Evolutionary conservation across 1,140 invertebrate genomes (phyloP).

Genomic region (Drosophila punjabiensis): DNA sequence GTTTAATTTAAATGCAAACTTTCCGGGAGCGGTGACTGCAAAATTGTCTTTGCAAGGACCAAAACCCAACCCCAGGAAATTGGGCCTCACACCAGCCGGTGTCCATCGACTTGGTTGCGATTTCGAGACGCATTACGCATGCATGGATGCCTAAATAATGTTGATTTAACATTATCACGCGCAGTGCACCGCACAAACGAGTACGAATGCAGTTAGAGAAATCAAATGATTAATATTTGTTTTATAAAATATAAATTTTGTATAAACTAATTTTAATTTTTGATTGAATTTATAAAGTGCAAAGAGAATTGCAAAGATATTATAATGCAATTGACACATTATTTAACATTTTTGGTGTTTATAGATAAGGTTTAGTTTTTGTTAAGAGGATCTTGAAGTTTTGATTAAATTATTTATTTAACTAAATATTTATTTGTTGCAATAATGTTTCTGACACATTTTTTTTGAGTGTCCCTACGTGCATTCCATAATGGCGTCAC

Average conservation of each 20-base stretch:
- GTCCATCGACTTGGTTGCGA: conserved; percentile 53
- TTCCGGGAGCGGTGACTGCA: conserved; percentile 49
- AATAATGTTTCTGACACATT: background rate
- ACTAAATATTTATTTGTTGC: background rate
- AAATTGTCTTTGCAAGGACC: conserved; percentile 70
- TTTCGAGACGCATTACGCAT: conserved; percentile 84
- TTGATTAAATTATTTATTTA: background rate
- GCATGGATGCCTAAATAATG: conserved; percentile 84
- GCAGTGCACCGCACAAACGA: conserved; percentile 23
- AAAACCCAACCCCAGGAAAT: background rate
- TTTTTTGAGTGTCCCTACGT: conserved; percentile 17
- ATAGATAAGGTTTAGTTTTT: too few species aligned
- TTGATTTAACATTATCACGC: conserved; percentile 84
- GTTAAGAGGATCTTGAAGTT: too few species aligned
- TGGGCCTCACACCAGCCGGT: conserved; percentile 4
- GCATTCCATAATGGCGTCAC: conserved; percentile 35
- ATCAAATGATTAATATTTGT: background rate
- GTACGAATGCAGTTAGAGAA: background rate
- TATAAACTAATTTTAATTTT: too few species aligned
- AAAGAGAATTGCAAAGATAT: background rate
- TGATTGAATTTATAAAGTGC: background rate
- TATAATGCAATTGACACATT: too few species aligned
- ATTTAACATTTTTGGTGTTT: background rate
- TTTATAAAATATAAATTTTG: background rate
- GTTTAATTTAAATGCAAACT: conserved; percentile 82